phyloP scores from a whole-genome alignment of 1,140 invertebrate species.

The Nomia melanderi region DNA sequence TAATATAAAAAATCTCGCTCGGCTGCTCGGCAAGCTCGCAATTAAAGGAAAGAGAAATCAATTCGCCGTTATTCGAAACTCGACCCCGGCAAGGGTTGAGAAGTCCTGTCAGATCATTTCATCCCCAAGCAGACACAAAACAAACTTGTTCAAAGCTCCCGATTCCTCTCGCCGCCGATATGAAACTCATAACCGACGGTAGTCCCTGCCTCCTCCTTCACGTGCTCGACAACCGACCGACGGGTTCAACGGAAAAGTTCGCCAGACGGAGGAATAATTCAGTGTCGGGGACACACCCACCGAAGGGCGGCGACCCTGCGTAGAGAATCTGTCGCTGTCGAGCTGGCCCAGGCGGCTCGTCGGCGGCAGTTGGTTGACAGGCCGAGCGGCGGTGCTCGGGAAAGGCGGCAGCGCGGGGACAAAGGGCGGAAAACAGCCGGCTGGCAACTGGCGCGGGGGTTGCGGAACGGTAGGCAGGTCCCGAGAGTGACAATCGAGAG shows the following conservation, averaged over 20 bases:
- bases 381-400: not conserved
- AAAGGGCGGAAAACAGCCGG: constrained; percentile 13
- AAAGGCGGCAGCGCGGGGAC: constrained; percentile 50
- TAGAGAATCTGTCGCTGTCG: constrained; percentile 42
- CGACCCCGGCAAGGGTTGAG: too few species aligned
- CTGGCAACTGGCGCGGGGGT: not conserved
- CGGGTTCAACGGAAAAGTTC: too few species aligned
- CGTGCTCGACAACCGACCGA: not conserved
- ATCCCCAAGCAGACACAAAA: too few species aligned
- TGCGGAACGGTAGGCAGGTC: not conserved
- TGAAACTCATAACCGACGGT: too few species aligned
- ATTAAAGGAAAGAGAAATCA: too few species aligned
- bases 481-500: constrained; percentile 66
- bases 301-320: constrained; percentile 65
- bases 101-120: too few species aligned
- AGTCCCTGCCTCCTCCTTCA: too few species aligned
- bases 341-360: constrained; percentile 1
- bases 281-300: constrained; percentile 62
- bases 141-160: too few species aligned
- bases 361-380: constrained; percentile 34
- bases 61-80: too few species aligned
- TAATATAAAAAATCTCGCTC: too few species aligned
- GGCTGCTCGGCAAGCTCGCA: too few species aligned
- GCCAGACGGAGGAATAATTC: not conserved
- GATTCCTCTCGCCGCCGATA: too few species aligned